phyloP scores from a whole-genome alignment of 2,888 invertebrate species.

The Platynereis dumerilii region DNA sequence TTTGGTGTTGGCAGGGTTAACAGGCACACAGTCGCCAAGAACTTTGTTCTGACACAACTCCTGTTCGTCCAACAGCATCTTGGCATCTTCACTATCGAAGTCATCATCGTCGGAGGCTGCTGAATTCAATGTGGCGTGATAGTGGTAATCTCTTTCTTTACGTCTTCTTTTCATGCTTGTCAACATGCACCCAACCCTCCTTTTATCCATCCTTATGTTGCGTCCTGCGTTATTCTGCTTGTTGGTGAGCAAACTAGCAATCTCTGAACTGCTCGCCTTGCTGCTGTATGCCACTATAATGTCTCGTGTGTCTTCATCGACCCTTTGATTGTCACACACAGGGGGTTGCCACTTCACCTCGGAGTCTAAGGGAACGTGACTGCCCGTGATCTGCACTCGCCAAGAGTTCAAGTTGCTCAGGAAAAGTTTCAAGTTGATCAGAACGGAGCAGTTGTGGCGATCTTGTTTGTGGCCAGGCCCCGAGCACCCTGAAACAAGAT shows the following conservation, averaged over 20 bases:
- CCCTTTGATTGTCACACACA: conserved; percentile 33
- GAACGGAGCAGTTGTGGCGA: conserved; percentile 52
- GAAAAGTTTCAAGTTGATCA: conserved; percentile 52
- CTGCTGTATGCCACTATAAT: conserved; percentile 39
- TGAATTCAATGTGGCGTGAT: conserved; percentile 2
- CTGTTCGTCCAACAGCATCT: background rate
- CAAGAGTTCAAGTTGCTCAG: conserved; percentile 51
- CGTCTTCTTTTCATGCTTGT: conserved; percentile 42
- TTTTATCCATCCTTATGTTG: conserved; percentile 37
- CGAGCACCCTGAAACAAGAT: conserved; percentile 44
- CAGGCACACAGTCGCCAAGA: too few species aligned
- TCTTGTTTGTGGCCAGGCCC: conserved; percentile 54
- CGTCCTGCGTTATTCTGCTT: conserved; percentile 19
- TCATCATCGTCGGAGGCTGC: background rate
- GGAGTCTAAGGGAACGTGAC: conserved; percentile 44
- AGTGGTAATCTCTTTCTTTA: conserved; percentile 26
- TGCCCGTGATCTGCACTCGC: conserved; percentile 52
- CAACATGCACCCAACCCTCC: conserved; percentile 43
- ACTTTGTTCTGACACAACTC: background rate
- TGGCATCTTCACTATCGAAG: background rate
- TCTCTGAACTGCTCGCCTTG: conserved; percentile 35
- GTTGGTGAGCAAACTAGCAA: conserved; percentile 35
- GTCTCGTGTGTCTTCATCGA: conserved; percentile 46
- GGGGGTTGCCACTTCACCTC: conserved; percentile 44
- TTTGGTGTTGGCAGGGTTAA: too few species aligned